phyloP scores from a whole-genome alignment of 1,140 invertebrate species.

The Pseudomyrmex dendroicus region DNA sequence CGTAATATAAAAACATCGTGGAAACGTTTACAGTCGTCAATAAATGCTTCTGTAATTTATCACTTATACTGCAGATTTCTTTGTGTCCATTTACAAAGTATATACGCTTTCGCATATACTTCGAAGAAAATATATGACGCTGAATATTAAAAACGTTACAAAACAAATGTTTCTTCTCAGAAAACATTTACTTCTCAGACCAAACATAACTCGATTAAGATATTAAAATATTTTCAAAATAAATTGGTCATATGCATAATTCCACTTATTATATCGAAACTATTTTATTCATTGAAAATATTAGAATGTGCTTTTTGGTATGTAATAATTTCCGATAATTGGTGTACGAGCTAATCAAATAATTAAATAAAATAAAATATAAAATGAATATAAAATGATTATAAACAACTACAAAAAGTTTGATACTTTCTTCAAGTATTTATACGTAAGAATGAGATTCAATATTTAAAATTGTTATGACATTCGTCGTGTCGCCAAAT shows the following conservation, averaged over 20 bases:
- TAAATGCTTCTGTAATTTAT: slow-evolving; percentile 36
- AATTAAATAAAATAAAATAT: neutral
- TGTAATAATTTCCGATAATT: slow-evolving; percentile 32
- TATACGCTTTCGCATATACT: neutral
- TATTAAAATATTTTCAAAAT: neutral
- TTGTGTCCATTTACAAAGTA: neutral
- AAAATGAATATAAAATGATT: no score
- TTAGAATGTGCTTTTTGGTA: neutral
- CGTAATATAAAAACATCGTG: slow-evolving; percentile 7
- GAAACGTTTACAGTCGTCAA: slow-evolving; percentile 4
- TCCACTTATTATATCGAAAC: slow-evolving; percentile 4
- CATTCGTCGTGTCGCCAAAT: neutral
- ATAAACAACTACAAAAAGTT: slow-evolving; percentile 8
- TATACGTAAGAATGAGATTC: slow-evolving; percentile 20
- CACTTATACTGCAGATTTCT: slow-evolving; percentile 12
- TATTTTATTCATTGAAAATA: neutral
- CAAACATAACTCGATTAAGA: neutral
- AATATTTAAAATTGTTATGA: slow-evolving; percentile 41
- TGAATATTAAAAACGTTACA: neutral
- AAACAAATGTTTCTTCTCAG: neutral
- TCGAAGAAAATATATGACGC: neutral
- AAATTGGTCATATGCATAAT: neutral
- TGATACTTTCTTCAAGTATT: slow-evolving; percentile 24
- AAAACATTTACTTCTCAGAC: neutral
- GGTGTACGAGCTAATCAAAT: slow-evolving; percentile 56